Conservation (phyloP, 2,113 vertebrate species). For the Hippocampus comes region DNA sequence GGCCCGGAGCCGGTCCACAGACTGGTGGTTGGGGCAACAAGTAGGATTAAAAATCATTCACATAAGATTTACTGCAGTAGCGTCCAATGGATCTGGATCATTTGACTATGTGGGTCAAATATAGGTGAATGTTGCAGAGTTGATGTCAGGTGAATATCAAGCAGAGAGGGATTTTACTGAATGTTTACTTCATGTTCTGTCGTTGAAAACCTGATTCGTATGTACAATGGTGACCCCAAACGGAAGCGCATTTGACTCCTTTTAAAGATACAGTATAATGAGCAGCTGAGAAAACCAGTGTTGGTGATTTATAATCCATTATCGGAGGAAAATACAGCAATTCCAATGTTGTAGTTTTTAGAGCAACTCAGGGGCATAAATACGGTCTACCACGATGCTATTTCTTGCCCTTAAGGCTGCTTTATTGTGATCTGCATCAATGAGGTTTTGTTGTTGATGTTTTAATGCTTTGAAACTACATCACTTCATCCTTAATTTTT, state of each 20-base stretch:
- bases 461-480: neutral
- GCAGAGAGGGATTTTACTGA: neutral
- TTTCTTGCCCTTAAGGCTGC: constrained; percentile 4
- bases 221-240: constrained; percentile 29
- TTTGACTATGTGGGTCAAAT: constrained; percentile 16
- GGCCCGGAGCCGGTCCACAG: no score
- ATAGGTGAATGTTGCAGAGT: neutral
- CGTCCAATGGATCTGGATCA: constrained; percentile 2
- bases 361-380: constrained; percentile 29
- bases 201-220: constrained; percentile 28
- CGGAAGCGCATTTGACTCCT: constrained; percentile 39
- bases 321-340: constrained; percentile 42
- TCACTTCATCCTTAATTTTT: neutral
- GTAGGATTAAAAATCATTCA: constrained; percentile 34
- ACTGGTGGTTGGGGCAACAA: neutral
- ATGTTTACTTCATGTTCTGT: constrained; percentile 12
- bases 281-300: constrained; percentile 14
- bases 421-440: constrained; percentile 7
- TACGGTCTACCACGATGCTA: constrained; percentile 11
- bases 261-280: constrained; percentile 39
- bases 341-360: constrained; percentile 11
- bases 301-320: constrained; percentile 37
- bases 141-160: constrained; percentile 19
- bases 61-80: constrained; percentile 16
- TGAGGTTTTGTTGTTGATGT: neutral